These are phyloP conservation scores for Erpornis zantholeuca DNA, from an alignment of 2,113 vertebrate genomes.

Conservation along the genomic window DNA sequence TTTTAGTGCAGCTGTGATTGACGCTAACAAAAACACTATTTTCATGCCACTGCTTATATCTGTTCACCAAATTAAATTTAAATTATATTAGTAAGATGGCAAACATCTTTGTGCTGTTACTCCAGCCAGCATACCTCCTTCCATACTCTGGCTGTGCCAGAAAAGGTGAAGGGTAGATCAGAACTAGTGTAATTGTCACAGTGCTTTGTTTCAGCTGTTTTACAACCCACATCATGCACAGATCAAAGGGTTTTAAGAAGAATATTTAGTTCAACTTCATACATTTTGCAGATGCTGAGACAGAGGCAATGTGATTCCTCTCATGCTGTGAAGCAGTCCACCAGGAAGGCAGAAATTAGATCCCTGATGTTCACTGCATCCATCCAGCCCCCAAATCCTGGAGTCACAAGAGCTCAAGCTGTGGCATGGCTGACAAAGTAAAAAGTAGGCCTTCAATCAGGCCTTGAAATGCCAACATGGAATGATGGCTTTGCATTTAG, in stretches of 20 bases:
- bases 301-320: background rate
- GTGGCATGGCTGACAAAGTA: rapidly evolving
- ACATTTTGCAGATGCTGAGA: background rate
- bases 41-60: background rate
- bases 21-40: background rate
- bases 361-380: rapidly evolving
- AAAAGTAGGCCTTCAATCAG: background rate
- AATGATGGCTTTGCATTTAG: background rate
- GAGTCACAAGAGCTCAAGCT: background rate
- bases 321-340: background rate
- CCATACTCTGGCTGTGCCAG: background rate
- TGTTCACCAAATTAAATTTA: background rate
- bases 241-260: background rate
- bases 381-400: background rate
- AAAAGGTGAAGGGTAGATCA: background rate
- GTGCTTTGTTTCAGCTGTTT: background rate
- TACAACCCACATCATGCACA: background rate
- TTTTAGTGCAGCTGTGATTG: background rate
- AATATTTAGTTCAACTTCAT: background rate
- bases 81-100: background rate
- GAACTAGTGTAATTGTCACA: rapidly evolving
- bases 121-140: background rate
- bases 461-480: background rate
- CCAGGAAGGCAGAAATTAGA: background rate
- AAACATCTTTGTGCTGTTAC: background rate